Conservation (phyloP, 2,113 vertebrate species). For the Cervus canadensis region DNA sequence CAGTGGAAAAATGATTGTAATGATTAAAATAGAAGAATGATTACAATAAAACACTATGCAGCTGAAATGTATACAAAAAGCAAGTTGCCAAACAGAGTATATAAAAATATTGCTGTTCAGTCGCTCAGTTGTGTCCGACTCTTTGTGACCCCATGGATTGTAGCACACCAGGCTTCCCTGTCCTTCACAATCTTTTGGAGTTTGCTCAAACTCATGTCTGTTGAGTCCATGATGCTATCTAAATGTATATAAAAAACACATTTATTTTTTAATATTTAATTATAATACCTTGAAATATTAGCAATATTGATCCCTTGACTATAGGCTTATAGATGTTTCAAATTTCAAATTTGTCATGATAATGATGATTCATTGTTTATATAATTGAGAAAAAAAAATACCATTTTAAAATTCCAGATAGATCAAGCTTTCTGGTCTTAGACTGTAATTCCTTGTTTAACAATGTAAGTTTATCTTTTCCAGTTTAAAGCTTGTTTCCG, state of each 20-base stretch:
- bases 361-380: background rate
- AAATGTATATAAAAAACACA: background rate
- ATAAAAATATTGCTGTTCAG: background rate
- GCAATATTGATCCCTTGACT: background rate
- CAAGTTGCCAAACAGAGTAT: background rate
- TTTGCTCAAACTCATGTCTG: background rate
- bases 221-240: background rate
- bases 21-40: background rate
- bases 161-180: rapidly evolving
- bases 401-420: background rate
- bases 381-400: background rate
- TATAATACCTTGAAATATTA: background rate
- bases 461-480: background rate
- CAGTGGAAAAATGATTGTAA: background rate
- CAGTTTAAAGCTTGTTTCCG: background rate
- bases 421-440: background rate
- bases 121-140: rapidly evolving
- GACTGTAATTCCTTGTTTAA: background rate
- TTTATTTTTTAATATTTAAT: background rate
- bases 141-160: background rate
- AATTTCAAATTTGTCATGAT: background rate
- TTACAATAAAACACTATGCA: background rate
- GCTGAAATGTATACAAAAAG: background rate
- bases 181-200: background rate
- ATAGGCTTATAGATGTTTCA: background rate